Base-by-base conservation (phyloP, 2,888 invertebrate genomes). In the Drosophila emarginata region DNA sequence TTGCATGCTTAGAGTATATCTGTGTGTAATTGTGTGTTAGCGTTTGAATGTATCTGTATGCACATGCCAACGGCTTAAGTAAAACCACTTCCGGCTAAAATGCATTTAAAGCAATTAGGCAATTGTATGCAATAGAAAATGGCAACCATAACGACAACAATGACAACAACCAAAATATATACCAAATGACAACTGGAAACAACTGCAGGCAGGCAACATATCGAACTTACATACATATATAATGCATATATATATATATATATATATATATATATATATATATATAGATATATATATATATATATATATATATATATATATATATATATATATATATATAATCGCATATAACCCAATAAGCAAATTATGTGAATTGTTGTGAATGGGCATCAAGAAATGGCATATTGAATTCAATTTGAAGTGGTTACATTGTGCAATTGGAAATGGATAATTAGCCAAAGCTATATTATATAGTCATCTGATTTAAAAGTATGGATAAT, bases 21-120 rank as follows among this genome's bases (percentile, higher is more conserved):
- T 57, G 37, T 6, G 12, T 74, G 57, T 9, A 2, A 9, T 2
- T 32, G 32, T 58, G 32, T 56, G 5, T n/a, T 14, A 14, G n/a
- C 37, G 6, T 7, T 23, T 6, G 12, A 37, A 28, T 18, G 36
- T 59, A 18, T 21, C n/a, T 57, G 28, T 6, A n/a, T 74, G 57
- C 67, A 68, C 52, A 64, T 87, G 84, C 74, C 73, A 73, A 60
- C 21, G 74, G 81, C 78, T 84, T 76, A 74, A 72, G 74, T 36
- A 67, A 85, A 87, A 64, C 83, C 77, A 85, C 88, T 82, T 87
- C 75, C 68, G 77, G 73, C 68, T 67, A 64, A 80, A 79, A 77
- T 72, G 69, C 78, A 88, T 88, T 88, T 83, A 77, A 83, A 78
- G 73, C 83, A 86, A 88, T 88, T 84, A 86, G 77, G 45, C 79